These are phyloP conservation scores for Pseudochaenichthys georgianus DNA, from an alignment of 2,797 vertebrate species.

Conservation along the genomic window DNA sequence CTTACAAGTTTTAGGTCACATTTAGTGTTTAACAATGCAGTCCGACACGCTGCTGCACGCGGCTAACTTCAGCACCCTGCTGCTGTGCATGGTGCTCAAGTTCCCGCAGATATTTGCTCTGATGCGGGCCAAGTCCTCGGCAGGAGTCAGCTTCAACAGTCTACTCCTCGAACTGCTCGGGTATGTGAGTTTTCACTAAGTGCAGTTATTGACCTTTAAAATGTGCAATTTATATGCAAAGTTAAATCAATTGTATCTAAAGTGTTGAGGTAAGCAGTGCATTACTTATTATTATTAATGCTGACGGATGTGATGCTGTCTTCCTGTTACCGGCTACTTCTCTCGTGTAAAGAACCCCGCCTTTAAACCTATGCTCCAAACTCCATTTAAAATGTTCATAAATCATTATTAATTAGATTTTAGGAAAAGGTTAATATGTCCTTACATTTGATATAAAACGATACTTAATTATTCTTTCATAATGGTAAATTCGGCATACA, in stretches of 20 bases:
- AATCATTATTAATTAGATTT: not conserved
- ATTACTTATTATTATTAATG: not conserved
- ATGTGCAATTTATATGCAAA: too few species aligned
- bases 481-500: not conserved
- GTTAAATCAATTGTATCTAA: accelerated
- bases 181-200: conserved; percentile 55
- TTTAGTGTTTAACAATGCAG: conserved; percentile 59
- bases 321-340: conserved; percentile 23
- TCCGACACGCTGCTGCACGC: conserved; percentile 70
- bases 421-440: too few species aligned
- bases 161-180: conserved; percentile 84
- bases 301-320: not conserved
- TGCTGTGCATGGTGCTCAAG: conserved; percentile 86
- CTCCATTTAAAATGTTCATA: not conserved
- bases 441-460: accelerated
- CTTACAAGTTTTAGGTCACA: not conserved
- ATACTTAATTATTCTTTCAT: not conserved
- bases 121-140: conserved; percentile 74
- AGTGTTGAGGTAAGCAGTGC: too few species aligned
- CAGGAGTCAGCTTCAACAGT: conserved; percentile 83
- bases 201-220: not conserved
- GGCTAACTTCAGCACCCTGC: conserved; percentile 84
- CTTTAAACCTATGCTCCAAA: conserved; percentile 13
- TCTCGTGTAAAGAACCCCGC: not conserved
- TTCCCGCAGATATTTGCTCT: conserved; percentile 86